These are phyloP conservation scores for Dioctria linearis DNA, from an alignment of 2,888 invertebrate genomes.

Conservation along the genomic window DNA sequence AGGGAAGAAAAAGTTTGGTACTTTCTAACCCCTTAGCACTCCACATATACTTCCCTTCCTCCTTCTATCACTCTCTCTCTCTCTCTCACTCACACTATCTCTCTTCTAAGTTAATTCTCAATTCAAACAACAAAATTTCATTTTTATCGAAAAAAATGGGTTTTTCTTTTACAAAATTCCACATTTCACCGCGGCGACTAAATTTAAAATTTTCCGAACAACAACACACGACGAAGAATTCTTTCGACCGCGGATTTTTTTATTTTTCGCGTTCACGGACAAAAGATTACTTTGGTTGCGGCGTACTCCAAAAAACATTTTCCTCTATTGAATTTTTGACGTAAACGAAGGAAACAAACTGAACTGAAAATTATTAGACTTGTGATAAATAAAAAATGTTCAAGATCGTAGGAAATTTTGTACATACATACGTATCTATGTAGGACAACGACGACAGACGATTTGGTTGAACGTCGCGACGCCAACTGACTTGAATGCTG, in stretches of 20 bases:
- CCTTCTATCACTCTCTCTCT: no score
- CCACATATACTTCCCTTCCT: no score
- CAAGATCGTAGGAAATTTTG: no score
- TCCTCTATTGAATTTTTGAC: no score
- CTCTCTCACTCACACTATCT: no score
- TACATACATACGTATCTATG: no score
- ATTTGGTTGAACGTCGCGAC: conserved; percentile 25
- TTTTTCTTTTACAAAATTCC: background rate
- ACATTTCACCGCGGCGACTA: background rate
- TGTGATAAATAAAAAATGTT: no score
- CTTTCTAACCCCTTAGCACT: no score
- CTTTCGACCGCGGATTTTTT: background rate
- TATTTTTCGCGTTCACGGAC: background rate
- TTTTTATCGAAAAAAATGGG: background rate
- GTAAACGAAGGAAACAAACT: no score
- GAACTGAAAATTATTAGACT: no score
- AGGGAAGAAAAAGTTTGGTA: no score
- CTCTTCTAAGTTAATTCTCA: no score
- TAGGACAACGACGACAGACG: background rate
- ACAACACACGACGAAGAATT: background rate
- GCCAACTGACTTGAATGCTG: background rate
- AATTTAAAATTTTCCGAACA: background rate
- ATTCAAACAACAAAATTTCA: background rate
- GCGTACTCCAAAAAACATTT: background rate
- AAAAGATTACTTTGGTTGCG: background rate